Base-by-base conservation (phyloP, 1,140 invertebrate genomes). In the Plutomurus gul region DNA sequence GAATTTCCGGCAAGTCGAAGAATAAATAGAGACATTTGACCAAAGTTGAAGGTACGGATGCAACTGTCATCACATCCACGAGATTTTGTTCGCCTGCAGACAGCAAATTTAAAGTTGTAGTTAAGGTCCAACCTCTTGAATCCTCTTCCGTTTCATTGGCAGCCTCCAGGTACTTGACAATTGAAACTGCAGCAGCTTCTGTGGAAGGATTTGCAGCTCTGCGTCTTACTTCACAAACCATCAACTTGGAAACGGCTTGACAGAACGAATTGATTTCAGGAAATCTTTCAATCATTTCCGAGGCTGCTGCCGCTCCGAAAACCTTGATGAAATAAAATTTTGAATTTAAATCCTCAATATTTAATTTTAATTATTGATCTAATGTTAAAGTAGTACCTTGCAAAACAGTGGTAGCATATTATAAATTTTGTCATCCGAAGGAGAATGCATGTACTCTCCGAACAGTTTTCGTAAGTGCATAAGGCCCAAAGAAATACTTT, bases 1-100 rank as follows among this genome's bases (percentile, higher is more conserved):
- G 82, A 87, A 95, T 92, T 87, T 93, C 92, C 46, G 97, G 96
- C 56, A 99, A 88, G 89, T 99, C 98, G 88, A 99, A 99, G 87
- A 99, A 99, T 78, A 99, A 88, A 87, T 99, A 99, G 37, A 99
- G 89, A 89, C 97, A 99, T 90, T 99, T 99, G 5, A 99, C 97
- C 84, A 99, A 88, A 36, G 98, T 99, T 77, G 96, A 99, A 40
- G 98, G 97, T 81, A 99, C 92, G 22, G 95, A 93, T 60, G 94
- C 94, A 65, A 94, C 93, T 75, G 96, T 97, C 95, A 99, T 97
- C 40, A 97, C 93, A 92, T 96, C 85, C 56, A 95, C 91, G 20
- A 95, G 86, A 18, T 91, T 90, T 5, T 91, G 88, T 86, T 95
- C 93, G 70, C 95, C 94, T 79, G 94, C 94, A 75, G 95, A 93